Percentiles rank a stretch among this genome's conserved stretches.
Conservation (phyloP, 2,113 vertebrate species). For the Scortum barcoo region DNA sequence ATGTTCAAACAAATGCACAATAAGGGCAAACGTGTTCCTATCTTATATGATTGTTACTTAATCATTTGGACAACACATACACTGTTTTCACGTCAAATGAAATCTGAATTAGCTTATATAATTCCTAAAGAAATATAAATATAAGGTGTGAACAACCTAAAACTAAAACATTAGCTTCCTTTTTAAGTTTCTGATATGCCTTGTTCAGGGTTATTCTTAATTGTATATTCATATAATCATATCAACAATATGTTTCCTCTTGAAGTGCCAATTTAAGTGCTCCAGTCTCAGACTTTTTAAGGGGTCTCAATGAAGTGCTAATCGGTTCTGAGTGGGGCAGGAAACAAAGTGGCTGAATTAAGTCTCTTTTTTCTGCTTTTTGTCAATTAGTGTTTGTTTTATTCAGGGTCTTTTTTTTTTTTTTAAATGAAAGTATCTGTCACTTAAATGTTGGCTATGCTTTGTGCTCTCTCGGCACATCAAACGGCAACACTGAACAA, state of each 20-base stretch:
- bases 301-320: slow-evolving; percentile 77
- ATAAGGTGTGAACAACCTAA: slow-evolving; percentile 61
- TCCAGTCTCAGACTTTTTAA: slow-evolving; percentile 59
- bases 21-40: slow-evolving; percentile 75
- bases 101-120: slow-evolving; percentile 79
- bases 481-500: slow-evolving; percentile 60
- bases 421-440: background rate
- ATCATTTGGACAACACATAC: slow-evolving; percentile 66
- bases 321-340: slow-evolving; percentile 64
- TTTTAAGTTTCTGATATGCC: slow-evolving; percentile 46
- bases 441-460: slow-evolving; percentile 1
- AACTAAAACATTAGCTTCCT: slow-evolving; percentile 63
- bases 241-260: slow-evolving; percentile 32
- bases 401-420: too few species aligned
- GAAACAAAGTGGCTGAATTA: slow-evolving; percentile 68
- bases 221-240: slow-evolving; percentile 24
- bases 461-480: slow-evolving; percentile 40
- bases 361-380: background rate
- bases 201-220: slow-evolving; percentile 44
- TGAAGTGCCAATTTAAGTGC: slow-evolving; percentile 81
- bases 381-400: slow-evolving; percentile 18
- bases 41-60: slow-evolving; percentile 72
- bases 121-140: slow-evolving; percentile 74
- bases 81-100: slow-evolving; percentile 65
- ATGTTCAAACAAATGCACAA: slow-evolving; percentile 82